Base-by-base conservation (phyloP, 2,797 vertebrate genomes). In the Tympanoctomys barrerae region DNA sequence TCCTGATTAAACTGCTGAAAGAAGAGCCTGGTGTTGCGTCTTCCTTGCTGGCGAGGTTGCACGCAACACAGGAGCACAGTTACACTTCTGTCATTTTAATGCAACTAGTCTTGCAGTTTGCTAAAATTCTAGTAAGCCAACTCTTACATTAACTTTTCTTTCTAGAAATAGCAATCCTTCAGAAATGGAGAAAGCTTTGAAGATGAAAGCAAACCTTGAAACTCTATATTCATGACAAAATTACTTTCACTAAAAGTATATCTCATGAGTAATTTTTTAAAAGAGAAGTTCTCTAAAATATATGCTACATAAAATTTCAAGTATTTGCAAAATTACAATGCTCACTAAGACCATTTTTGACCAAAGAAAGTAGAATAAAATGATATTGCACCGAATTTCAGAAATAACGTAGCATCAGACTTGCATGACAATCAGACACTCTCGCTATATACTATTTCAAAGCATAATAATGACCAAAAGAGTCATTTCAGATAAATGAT, bases 401-500 rank as follows among this genome's bases (percentile, higher is more conserved):
- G 31, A 52, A 71, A 54, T 54, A 62, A 0, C 57, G 26, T 46
- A 87, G 75, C 11, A 82, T 57, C 93, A 93, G 92, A 93, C 89
- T 84, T 75, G 2, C 12, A 87, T 52, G 81, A 89, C 82, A 79
- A 22, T 79, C 33, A 88, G n/a, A 91, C 84, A 64, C 13, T 91
- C 86, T 57, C 12, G 54, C 36, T 81, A 94, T 94, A 81, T 66
- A 36, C 52, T 75, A 92, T 91, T 36, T 90, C n/a, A 94, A 78
- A 78, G 26, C 28, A 78, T 52, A 19, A 78, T 19, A 78, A 78
- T 33, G 8, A 33, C 33, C 31, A 54, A 54, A 7, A 78, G 73
- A 92, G 70, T 36, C 80, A 97, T 94, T 86, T 85, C 36, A 95
- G 95, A 97, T 83, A 68, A 49, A 62, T 57, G 97, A 88, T 57